Conservation (phyloP, 2,113 vertebrate genomes). For the Macrotus californicus region DNA sequence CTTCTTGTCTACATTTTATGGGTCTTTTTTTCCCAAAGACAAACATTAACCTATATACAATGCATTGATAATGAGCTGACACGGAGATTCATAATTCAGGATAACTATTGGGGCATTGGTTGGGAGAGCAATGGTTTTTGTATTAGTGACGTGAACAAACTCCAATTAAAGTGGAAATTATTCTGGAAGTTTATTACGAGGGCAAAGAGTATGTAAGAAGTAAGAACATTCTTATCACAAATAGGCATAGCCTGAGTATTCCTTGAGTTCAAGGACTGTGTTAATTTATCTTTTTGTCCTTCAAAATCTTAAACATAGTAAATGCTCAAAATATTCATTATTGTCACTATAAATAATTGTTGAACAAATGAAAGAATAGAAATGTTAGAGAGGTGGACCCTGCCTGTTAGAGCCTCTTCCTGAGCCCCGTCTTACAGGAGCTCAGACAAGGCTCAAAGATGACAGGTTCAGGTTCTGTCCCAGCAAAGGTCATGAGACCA, state of each 20-base stretch:
- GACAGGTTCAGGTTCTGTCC: not conserved
- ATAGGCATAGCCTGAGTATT: not conserved
- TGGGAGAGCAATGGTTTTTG: not conserved
- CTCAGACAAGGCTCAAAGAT: not conserved
- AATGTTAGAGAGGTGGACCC: not conserved
- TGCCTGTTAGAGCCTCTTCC: not conserved
- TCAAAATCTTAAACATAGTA: not conserved
- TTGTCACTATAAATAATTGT: not conserved
- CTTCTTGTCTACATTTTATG: not conserved
- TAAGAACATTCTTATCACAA: not conserved
- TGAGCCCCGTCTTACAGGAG: not conserved
- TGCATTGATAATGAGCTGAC: not conserved
- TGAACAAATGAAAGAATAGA: not conserved
- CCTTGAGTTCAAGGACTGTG: not conserved
- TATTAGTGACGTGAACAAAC: not conserved
- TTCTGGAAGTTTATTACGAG: not conserved
- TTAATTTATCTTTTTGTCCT: not conserved
- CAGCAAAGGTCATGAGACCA: not conserved
- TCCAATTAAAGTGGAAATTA: not conserved
- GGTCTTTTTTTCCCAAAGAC: not conserved
- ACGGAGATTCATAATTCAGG: not conserved
- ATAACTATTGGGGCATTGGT: not conserved
- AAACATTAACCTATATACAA: not conserved
- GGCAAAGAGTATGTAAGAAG: not conserved
- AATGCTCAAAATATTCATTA: not conserved